A percentile compares a stretch with the other conserved stretches of the same genome.
Evolutionary conservation across 2,888 invertebrate species (phyloP).

Genomic region (Carabus problematicus): DNA sequence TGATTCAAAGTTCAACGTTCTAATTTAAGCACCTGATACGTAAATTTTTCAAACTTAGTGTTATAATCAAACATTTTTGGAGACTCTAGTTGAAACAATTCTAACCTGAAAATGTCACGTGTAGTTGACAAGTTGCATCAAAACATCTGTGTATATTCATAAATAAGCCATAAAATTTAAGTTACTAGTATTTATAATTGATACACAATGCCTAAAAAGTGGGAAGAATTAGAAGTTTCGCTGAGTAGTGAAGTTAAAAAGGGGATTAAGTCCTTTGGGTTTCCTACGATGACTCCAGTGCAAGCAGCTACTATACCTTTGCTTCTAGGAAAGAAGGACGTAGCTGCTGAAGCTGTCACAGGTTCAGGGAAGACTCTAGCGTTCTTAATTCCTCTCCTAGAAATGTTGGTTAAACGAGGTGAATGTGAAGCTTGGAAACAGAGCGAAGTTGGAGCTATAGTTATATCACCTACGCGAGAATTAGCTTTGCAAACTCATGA

Average conservation of each 20-base stretch:
- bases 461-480: constrained; percentile 96
- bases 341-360: constrained; percentile 97
- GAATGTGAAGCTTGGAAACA: constrained; percentile 70
- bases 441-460: constrained; percentile 83
- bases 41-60: neutral
- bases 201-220: constrained; percentile 56
- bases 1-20: neutral
- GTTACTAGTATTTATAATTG: neutral
- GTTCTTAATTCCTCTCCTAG: constrained; percentile 90
- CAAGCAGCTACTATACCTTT: constrained; percentile 90
- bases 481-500: constrained; percentile 88
- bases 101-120: constrained; percentile 10
- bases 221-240: constrained; percentile 60
- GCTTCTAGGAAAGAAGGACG: constrained; percentile 90
- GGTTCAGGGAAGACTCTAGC: constrained; percentile 98
- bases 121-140: neutral
- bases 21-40: neutral
- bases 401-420: constrained; percentile 75
- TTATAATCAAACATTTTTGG: neutral
- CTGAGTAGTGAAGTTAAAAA: constrained; percentile 59
- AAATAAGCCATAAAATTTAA: too few species aligned
- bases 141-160: too few species aligned
- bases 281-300: constrained; percentile 67
- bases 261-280: constrained; percentile 63
- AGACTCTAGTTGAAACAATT: neutral